Percentiles rank a stretch among this genome's conserved stretches.
Evolutionary conservation across 2,797 vertebrate species (phyloP).

Genomic region (Phyllotis vaccarum): DNA sequence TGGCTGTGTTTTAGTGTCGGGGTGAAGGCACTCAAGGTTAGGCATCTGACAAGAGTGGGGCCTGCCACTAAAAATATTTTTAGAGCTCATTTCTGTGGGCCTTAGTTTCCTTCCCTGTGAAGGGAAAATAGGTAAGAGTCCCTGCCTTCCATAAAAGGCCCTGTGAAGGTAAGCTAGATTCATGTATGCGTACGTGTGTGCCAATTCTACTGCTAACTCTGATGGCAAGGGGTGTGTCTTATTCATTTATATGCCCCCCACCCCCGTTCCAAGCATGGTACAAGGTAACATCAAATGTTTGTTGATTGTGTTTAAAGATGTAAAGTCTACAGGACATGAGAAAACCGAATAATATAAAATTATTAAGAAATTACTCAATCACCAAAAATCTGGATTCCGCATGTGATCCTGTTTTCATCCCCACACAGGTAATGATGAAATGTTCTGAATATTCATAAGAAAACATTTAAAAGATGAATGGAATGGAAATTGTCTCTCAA

Average conservation of each 20-base stretch:
- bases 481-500: neutral
- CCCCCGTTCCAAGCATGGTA: neutral
- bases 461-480: neutral
- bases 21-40: neutral
- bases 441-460: neutral
- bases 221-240: neutral
- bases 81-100: neutral
- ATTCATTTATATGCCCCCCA: neutral
- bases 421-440: neutral
- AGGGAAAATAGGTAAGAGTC: neutral
- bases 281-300: neutral
- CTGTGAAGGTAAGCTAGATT: neutral
- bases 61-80: neutral
- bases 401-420: fast-evolving
- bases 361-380: neutral
- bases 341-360: neutral
- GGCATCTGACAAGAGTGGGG: neutral
- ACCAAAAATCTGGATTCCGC: neutral
- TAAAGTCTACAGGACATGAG: neutral
- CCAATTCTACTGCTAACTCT: neutral
- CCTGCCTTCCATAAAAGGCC: neutral
- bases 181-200: fast-evolving
- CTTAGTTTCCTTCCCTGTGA: neutral
- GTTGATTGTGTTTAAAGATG: neutral
- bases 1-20: neutral